phyloP scores from a whole-genome alignment of 2,797 vertebrate genomes.

The Scarus forsteni region DNA sequence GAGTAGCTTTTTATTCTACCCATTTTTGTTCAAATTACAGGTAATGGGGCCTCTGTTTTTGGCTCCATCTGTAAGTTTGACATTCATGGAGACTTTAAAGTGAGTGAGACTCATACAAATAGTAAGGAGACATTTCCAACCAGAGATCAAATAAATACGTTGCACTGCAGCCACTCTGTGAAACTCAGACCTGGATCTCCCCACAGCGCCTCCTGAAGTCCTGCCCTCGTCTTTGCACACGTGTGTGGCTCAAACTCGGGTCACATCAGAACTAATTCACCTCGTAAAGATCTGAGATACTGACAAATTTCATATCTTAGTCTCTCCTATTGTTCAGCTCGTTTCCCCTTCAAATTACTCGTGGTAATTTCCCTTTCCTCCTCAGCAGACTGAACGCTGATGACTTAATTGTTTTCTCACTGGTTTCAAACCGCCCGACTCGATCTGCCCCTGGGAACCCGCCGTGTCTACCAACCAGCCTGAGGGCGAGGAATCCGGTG shows the following conservation, averaged over 20 bases:
- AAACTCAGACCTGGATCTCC: neutral
- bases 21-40: too few relatives aligned
- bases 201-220: neutral
- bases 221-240: neutral
- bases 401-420: slow-evolving; percentile 75
- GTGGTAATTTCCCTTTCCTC: slow-evolving; percentile 73
- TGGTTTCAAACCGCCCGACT: slow-evolving; percentile 43
- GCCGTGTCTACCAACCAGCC: slow-evolving; percentile 33
- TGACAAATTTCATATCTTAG: slow-evolving; percentile 42
- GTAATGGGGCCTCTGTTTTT: too few relatives aligned
- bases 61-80: too few relatives aligned
- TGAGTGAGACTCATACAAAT: too few relatives aligned
- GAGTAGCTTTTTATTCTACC: too few relatives aligned
- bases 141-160: neutral
- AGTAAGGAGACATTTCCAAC: too few relatives aligned
- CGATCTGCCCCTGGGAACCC: slow-evolving; percentile 71
- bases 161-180: neutral
- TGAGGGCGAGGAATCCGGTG: slow-evolving; percentile 53
- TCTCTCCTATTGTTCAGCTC: slow-evolving; percentile 56
- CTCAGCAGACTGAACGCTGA: slow-evolving; percentile 46
- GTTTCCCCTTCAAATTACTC: slow-evolving; percentile 35
- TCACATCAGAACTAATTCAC: slow-evolving; percentile 6
- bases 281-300: slow-evolving; percentile 5
- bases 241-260: neutral
- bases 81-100: too few relatives aligned